A percentile compares a stretch with the other conserved stretches of the same genome.
Evolutionary conservation across 37 sponge, comb jelly and placozoan genomes (phyloP).

Genomic region (Cladorhizidae sp.): DNA sequence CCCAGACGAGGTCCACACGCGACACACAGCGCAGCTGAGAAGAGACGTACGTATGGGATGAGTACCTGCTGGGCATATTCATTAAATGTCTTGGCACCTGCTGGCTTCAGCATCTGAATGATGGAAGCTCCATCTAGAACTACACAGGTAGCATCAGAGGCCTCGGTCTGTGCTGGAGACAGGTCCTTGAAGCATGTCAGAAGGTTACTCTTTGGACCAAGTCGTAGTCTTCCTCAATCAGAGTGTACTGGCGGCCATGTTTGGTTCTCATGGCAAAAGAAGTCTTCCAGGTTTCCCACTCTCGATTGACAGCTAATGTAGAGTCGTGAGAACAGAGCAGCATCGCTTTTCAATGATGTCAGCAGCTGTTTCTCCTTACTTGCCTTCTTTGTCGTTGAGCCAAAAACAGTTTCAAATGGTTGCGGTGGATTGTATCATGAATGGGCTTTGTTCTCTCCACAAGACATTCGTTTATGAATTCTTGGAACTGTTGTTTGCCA

Average conservation of each 20-base stretch:
- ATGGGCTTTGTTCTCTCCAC: slow-evolving; percentile 30
- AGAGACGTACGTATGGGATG: slow-evolving; percentile 45
- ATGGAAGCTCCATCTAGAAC: slow-evolving; percentile 47
- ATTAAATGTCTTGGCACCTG: no score
- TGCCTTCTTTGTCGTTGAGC: background rate
- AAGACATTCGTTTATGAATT: slow-evolving; percentile 36
- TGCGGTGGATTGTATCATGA: slow-evolving; percentile 22
- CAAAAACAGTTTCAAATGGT: slow-evolving; percentile 6
- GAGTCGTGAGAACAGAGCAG: slow-evolving; percentile 31
- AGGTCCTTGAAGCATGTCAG: slow-evolving; percentile 7
- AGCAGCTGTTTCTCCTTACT: slow-evolving; percentile 17
- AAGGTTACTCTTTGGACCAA: slow-evolving; percentile 49
- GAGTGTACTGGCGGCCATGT: no score
- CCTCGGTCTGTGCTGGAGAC: slow-evolving; percentile 22
- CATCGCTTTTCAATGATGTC: slow-evolving; percentile 19
- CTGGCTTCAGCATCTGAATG: no score
- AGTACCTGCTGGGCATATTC: slow-evolving; percentile 38
- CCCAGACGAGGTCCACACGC: no score
- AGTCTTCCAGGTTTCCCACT: no score
- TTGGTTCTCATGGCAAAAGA: no score
- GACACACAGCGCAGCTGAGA: slow-evolving; percentile 14
- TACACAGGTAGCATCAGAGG: slow-evolving; percentile 13
- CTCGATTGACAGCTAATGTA: no score
- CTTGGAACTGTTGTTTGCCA: slow-evolving; percentile 35
- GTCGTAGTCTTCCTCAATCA: no score